These are phyloP conservation scores for Oncorhynchus tshawytscha DNA, from an alignment of 2,113 vertebrate genomes.

Conservation along the genomic window DNA sequence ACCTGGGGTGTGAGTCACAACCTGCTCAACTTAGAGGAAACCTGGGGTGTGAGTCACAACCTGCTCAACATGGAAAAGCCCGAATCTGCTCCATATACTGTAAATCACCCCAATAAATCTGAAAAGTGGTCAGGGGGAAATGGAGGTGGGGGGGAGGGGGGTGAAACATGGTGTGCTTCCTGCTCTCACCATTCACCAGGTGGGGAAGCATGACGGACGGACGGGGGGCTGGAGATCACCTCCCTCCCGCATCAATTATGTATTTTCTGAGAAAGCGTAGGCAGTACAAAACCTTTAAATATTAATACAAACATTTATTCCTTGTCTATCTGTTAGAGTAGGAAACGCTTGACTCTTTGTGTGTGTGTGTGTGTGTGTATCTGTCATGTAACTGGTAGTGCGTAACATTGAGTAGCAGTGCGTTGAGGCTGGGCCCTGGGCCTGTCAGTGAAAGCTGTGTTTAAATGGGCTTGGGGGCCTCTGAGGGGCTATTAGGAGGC, in stretches of 20 bases:
- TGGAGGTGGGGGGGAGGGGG: not conserved
- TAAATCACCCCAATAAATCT: not conserved
- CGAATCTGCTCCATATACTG: not conserved
- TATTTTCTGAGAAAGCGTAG: slow-evolving; percentile 30
- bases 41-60: too few relatives aligned
- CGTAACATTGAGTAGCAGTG: not conserved
- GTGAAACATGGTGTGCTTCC: not conserved
- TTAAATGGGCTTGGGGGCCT: not conserved
- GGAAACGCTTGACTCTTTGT: not conserved
- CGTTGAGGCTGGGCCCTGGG: not conserved
- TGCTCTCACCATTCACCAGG: not conserved
- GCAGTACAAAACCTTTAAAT: slow-evolving; percentile 37
- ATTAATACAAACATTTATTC: slow-evolving; percentile 4
- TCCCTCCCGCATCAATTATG: slow-evolving; percentile 43
- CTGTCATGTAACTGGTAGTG: not conserved
- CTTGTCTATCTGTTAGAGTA: not conserved
- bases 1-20: too few relatives aligned
- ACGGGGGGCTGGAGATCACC: not conserved
- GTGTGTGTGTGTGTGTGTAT: not conserved
- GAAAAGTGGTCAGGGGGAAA: not conserved
- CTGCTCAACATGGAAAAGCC: not conserved
- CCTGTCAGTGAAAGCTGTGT: slow-evolving; percentile 5
- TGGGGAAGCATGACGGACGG: not conserved
- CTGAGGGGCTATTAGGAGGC: not conserved
- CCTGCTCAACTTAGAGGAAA: too few relatives aligned